These are phyloP conservation scores for Pseudoips prasinana DNA, from an alignment of 2,888 invertebrate genomes.

Conservation along the genomic window DNA sequence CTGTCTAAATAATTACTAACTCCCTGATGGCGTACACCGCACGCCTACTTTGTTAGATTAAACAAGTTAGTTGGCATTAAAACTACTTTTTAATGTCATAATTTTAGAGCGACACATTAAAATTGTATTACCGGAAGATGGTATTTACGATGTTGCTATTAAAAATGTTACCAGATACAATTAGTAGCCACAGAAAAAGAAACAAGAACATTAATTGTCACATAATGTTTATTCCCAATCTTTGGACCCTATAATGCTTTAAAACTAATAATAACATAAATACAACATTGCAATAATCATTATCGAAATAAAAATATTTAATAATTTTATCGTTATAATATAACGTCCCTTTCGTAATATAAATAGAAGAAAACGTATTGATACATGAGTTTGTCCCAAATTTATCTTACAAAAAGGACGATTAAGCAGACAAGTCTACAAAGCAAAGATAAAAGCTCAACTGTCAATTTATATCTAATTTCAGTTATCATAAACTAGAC, in stretches of 20 bases:
- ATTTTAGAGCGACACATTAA: constrained; percentile 14
- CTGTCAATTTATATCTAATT: constrained; percentile 61
- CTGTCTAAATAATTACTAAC: constrained; percentile 66
- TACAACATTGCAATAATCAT: constrained; percentile 76
- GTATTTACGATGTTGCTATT: no score
- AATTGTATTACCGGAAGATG: constrained; percentile 4
- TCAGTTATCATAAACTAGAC: constrained; percentile 63
- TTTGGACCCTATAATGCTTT: constrained; percentile 88
- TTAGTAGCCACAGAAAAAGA: constrained; percentile 39
- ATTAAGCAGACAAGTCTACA: constrained; percentile 61
- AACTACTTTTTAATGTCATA: constrained; percentile 17
- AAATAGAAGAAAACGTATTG: constrained; percentile 33
- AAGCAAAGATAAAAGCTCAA: constrained; percentile 69
- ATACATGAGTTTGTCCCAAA: constrained; percentile 26
- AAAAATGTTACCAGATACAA: no score
- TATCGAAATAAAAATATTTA: constrained; percentile 55
- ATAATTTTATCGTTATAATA: constrained; percentile 38
- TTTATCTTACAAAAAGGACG: constrained; percentile 55
- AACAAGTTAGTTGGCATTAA: constrained; percentile 36
- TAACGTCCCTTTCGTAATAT: constrained; percentile 49
- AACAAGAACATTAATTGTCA: constrained; percentile 73
- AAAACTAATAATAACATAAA: constrained; percentile 83
- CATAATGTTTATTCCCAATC: constrained; percentile 87
- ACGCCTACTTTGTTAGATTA: constrained; percentile 30
- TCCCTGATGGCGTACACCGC: constrained; percentile 35